Conservation (phyloP, 2,888 invertebrate species). For the Podotricha telesiphe region DNA sequence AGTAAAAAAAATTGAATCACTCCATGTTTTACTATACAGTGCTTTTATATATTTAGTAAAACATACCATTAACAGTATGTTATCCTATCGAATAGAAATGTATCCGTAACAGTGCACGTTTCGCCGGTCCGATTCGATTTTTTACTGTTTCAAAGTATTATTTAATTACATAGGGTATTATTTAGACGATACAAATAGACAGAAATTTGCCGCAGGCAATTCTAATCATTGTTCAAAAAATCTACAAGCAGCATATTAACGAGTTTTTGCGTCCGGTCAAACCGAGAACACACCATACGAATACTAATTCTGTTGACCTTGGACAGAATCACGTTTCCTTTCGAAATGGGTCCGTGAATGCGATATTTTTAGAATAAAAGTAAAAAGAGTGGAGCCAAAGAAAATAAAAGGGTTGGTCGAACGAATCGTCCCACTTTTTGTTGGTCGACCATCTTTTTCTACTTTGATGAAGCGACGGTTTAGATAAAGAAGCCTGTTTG, state of each 20-base stretch:
- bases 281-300: conserved; percentile 74
- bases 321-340: conserved; percentile 82
- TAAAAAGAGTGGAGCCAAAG: conserved; percentile 72
- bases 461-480: conserved; percentile 62
- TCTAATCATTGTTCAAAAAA: conserved; percentile 75
- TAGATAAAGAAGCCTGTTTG: conserved; percentile 57
- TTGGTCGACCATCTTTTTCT: conserved; percentile 66
- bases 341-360: conserved; percentile 82
- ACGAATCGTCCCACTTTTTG: conserved; percentile 74
- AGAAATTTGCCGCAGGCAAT: conserved; percentile 53
- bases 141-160: conserved; percentile 24
- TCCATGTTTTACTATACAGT: too few relatives aligned
- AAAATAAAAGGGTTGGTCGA: conserved; percentile 78
- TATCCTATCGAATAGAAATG: not conserved
- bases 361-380: conserved; percentile 82
- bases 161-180: conserved; percentile 48
- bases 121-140: not conserved
- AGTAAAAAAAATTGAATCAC: too few relatives aligned
- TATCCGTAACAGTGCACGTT: not conserved
- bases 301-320: conserved; percentile 82
- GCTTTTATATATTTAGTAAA: too few relatives aligned
- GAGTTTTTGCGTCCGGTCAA: conserved; percentile 80
- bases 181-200: conserved; percentile 46
- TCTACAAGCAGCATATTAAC: conserved; percentile 69
- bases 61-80: not conserved